These are phyloP conservation scores for Allolobophora icterica DNA, from an alignment of 2,888 invertebrate genomes.

Conservation along the genomic window DNA sequence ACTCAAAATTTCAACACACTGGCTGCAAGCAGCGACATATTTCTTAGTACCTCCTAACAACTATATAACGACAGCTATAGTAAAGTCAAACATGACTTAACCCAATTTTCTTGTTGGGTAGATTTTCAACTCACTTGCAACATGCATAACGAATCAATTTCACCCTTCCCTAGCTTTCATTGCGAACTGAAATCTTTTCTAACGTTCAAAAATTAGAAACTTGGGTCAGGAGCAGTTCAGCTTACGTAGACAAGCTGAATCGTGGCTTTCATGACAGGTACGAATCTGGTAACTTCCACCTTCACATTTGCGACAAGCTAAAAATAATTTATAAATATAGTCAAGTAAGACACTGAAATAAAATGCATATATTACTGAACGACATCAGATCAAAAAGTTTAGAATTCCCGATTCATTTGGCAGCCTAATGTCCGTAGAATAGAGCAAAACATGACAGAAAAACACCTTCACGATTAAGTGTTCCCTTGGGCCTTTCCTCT, in stretches of 20 bases:
- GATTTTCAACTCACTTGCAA: background rate
- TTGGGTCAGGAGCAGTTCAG: background rate
- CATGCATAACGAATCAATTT: slow-evolving; percentile 10
- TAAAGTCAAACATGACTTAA: background rate
- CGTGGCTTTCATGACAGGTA: background rate
- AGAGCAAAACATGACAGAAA: too few relatives aligned
- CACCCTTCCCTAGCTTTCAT: background rate
- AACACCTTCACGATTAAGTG: too few relatives aligned
- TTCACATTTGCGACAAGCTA: background rate
- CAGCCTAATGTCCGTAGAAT: too few relatives aligned
- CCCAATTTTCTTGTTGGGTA: background rate
- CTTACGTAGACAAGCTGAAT: background rate
- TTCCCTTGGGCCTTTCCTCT: too few relatives aligned
- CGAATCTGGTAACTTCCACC: background rate
- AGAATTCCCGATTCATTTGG: too few relatives aligned
- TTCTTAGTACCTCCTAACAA: background rate
- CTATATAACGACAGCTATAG: background rate
- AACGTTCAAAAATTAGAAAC: background rate
- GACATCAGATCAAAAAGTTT: background rate
- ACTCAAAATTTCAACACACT: background rate
- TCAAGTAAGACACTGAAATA: background rate
- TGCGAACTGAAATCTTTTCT: background rate
- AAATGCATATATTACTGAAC: background rate
- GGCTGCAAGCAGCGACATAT: background rate
- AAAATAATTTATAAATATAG: background rate